Conservation (phyloP, 2,888 invertebrate genomes). For the Tillus elongatus region DNA sequence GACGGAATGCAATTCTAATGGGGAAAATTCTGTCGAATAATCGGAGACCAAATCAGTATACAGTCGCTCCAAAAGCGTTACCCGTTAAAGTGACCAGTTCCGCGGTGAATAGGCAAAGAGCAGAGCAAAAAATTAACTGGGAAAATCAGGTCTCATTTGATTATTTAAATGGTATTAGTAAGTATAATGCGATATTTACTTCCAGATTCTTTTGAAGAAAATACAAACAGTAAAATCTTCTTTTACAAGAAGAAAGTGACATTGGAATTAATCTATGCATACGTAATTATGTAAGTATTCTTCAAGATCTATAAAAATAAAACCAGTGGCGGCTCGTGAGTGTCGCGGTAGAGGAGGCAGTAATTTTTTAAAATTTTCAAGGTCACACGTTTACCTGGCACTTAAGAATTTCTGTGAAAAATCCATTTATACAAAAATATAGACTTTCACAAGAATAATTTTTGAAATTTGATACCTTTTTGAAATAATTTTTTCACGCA, state of each 20-base stretch:
- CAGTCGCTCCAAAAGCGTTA: neutral
- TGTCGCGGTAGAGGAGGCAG: no score
- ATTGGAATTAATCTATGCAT: neutral
- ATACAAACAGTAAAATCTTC: neutral
- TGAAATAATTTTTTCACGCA: no score
- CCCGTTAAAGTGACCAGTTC: neutral
- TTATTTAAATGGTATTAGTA: neutral
- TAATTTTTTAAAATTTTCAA: no score
- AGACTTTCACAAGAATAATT: no score
- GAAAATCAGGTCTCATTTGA: neutral
- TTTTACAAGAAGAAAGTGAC: neutral
- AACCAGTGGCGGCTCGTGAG: no score
- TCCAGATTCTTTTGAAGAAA: conserved; percentile 1
- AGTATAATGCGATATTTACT: neutral
- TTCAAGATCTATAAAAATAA: neutral
- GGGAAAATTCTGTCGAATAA: neutral
- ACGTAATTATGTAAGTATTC: neutral
- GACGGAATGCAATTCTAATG: neutral
- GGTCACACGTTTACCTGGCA: no score
- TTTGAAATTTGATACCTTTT: no score
- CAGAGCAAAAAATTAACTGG: neutral
- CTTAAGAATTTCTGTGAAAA: no score
- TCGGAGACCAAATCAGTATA: neutral
- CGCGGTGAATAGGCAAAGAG: neutral
- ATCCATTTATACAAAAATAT: no score